Conservation (phyloP, 2,113 vertebrate genomes). For the Colinus virginianus region DNA sequence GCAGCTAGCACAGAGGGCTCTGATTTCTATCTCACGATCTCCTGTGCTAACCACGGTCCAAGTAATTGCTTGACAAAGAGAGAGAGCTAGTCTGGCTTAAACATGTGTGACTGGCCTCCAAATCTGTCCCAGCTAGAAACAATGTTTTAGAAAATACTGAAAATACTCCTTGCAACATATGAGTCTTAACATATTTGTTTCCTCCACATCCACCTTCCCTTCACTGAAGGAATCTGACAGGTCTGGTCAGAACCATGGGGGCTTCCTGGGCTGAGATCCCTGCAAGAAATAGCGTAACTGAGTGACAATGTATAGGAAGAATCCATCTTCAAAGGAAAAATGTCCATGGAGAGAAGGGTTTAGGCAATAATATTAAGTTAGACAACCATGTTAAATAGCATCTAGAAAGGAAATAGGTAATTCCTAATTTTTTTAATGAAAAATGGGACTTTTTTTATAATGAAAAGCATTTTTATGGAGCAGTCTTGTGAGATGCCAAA, state of each 20-base stretch:
- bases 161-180: not conserved
- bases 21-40: constrained; percentile 37
- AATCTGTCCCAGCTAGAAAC: not conserved
- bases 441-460: constrained; percentile 3
- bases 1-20: constrained; percentile 36
- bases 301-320: not conserved
- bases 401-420: constrained; percentile 15
- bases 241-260: not conserved
- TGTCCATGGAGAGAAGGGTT: not conserved
- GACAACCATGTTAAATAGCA: not conserved
- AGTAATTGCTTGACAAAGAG: constrained; percentile 27
- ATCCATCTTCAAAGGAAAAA: not conserved
- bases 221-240: not conserved
- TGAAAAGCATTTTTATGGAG: constrained; percentile 41
- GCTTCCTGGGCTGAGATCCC: not conserved
- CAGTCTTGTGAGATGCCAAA: constrained; percentile 33
- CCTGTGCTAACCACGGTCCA: not conserved
- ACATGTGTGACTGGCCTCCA: not conserved
- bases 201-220: not conserved
- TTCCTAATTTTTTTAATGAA: constrained; percentile 21
- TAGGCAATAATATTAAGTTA: not conserved
- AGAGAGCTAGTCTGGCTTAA: not conserved
- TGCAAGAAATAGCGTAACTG: not conserved
- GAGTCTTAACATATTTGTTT: not conserved
- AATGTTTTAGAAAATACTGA: not conserved